Conservation (phyloP, 2,113 vertebrate species). For the Atherinomorus stipes region DNA sequence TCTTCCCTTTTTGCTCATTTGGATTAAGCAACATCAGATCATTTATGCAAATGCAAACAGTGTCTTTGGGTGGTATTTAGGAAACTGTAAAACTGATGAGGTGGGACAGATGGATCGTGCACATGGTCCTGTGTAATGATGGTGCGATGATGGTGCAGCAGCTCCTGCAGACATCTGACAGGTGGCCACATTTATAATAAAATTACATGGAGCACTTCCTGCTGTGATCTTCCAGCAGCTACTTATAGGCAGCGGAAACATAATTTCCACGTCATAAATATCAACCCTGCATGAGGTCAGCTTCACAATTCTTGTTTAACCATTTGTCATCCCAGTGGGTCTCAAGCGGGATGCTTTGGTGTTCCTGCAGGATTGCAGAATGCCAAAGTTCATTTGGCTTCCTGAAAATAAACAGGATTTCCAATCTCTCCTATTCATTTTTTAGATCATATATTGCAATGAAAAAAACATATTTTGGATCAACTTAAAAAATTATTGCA, state of each 20-base stretch:
- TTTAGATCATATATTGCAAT: no score
- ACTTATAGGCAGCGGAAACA: not conserved
- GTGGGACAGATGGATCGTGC: slow-evolving; percentile 1
- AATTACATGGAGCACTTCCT: not conserved
- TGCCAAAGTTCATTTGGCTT: no score
- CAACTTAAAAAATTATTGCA: no score
- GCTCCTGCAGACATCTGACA: not conserved
- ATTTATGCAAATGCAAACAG: slow-evolving; percentile 37
- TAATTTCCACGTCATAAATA: not conserved
- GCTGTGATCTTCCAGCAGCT: not conserved
- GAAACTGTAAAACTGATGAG: not conserved
- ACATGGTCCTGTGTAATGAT: not conserved
- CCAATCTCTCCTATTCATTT: no score
- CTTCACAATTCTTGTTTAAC: no score
- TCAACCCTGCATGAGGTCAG: not conserved
- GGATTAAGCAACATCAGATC: not conserved
- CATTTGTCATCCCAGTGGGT: no score
- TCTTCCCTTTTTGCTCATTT: not conserved
- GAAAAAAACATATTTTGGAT: no score
- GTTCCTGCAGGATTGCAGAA: no score
- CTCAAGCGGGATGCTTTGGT: no score
- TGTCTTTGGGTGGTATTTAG: slow-evolving; percentile 10
- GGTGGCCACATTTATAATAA: slow-evolving; percentile 1
- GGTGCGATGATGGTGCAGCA: not conserved
- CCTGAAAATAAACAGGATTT: no score